Evolutionary conservation across 2,113 vertebrate species (phyloP).

Genomic region (Megalops atlanticus): DNA sequence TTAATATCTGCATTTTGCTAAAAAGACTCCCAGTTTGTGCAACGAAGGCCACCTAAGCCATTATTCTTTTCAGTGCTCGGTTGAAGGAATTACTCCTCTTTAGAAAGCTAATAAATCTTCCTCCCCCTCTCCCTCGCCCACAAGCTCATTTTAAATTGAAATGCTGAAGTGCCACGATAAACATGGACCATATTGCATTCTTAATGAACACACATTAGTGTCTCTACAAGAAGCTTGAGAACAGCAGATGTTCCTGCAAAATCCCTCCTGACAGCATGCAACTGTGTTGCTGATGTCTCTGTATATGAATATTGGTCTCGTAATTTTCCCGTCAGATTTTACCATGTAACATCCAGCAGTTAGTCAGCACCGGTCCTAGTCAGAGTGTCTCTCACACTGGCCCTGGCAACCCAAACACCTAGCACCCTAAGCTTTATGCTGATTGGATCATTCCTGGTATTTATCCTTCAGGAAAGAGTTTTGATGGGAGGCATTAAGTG

Average conservation of each 20-base stretch:
- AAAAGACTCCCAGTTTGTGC: background rate
- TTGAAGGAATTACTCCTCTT: background rate
- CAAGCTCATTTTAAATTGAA: conserved; percentile 7
- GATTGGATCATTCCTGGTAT: background rate
- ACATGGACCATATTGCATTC: background rate
- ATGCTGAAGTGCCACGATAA: background rate
- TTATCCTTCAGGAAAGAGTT: background rate
- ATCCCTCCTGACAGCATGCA: background rate
- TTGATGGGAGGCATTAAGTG: background rate
- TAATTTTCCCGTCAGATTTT: background rate
- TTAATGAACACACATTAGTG: conserved; percentile 7
- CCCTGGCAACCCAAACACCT: background rate
- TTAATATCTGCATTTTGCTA: background rate
- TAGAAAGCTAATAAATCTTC: conserved; percentile 1
- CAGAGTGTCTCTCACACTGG: background rate
- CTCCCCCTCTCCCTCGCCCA: background rate
- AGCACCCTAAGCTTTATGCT: background rate
- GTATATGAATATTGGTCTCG: background rate
- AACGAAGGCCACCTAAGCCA: background rate
- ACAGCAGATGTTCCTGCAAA: background rate
- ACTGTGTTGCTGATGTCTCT: background rate
- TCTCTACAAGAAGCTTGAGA: background rate
- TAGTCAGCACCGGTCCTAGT: background rate
- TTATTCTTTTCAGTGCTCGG: background rate
- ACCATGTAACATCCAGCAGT: background rate